Conservation (phyloP, 2,797 vertebrate species). For the Clarias pachynema region DNA sequence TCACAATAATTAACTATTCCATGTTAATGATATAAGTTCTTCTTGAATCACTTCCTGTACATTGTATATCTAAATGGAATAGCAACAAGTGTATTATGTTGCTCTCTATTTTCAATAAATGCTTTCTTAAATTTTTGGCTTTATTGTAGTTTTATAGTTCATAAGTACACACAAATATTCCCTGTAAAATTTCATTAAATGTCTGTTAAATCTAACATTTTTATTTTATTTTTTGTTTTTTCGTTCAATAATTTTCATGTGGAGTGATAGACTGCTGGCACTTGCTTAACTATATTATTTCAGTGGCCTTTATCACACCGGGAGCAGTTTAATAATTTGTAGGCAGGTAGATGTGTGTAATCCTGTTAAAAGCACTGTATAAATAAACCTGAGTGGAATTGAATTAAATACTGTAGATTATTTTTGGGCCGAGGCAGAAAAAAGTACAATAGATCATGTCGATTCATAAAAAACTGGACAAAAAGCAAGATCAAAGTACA, state of each 20-base stretch:
- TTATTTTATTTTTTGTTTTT: too few species aligned
- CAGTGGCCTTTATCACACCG: not conserved
- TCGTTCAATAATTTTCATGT: not conserved
- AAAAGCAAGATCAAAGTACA: not conserved
- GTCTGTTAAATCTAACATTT: not conserved
- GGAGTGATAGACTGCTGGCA: not conserved
- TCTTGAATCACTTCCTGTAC: not conserved
- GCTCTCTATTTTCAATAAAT: not conserved
- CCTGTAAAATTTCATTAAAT: not conserved
- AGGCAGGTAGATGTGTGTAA: not conserved
- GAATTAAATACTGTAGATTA: not conserved
- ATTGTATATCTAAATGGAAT: not conserved
- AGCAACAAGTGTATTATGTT: not conserved
- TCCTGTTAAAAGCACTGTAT: not conserved
- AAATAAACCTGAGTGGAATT: too few species aligned
- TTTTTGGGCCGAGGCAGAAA: not conserved
- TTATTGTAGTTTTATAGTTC: not conserved
- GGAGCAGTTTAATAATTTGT: not conserved
- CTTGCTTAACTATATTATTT: not conserved
- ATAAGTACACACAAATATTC: not conserved
- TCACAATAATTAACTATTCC: slow-evolving; percentile 6
- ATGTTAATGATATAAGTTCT: not conserved
- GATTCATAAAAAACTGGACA: not conserved
- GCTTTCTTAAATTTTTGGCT: not conserved
- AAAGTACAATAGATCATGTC: not conserved